phyloP scores from a whole-genome alignment of 1,140 invertebrate species.

The Sinella curviseta region DNA sequence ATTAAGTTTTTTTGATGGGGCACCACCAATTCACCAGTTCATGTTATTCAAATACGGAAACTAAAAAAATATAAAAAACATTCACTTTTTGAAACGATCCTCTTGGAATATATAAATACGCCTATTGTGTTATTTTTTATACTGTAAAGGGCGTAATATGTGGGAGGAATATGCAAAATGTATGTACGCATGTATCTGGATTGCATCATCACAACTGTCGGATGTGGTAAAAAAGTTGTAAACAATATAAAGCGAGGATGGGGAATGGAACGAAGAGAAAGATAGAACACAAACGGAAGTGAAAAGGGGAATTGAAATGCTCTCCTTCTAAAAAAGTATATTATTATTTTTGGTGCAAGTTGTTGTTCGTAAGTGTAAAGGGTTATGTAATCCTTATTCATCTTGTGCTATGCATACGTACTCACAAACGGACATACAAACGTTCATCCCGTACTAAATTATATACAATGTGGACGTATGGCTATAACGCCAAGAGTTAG shows the following conservation, averaged over 20 bases:
- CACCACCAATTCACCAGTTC: too few relatives aligned
- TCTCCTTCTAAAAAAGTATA: too few relatives aligned
- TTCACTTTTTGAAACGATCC: background rate
- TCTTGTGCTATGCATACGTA: too few relatives aligned
- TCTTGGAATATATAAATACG: background rate
- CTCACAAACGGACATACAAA: too few relatives aligned
- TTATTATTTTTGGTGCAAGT: background rate
- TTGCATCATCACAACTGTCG: slow-evolving; percentile 8
- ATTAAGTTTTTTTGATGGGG: too few relatives aligned
- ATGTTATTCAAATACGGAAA: background rate
- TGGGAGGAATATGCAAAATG: background rate
- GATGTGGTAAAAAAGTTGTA: slow-evolving; percentile 20
- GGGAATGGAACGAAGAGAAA: background rate
- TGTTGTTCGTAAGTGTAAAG: too few relatives aligned
- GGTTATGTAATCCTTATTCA: too few relatives aligned
- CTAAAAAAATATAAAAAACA: background rate
- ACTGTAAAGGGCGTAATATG: background rate
- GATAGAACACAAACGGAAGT: background rate
- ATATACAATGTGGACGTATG: too few relatives aligned
- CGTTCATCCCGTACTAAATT: too few relatives aligned
- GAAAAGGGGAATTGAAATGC: slow-evolving; percentile 1
- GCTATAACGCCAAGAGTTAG: background rate
- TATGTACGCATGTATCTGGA: background rate
- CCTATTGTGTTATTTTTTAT: background rate
- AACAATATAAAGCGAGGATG: background rate